A percentile compares a stretch with the other conserved stretches of the same genome.
phyloP scores from a whole-genome alignment of 2,888 invertebrate species.

The Archips xylosteana region DNA sequence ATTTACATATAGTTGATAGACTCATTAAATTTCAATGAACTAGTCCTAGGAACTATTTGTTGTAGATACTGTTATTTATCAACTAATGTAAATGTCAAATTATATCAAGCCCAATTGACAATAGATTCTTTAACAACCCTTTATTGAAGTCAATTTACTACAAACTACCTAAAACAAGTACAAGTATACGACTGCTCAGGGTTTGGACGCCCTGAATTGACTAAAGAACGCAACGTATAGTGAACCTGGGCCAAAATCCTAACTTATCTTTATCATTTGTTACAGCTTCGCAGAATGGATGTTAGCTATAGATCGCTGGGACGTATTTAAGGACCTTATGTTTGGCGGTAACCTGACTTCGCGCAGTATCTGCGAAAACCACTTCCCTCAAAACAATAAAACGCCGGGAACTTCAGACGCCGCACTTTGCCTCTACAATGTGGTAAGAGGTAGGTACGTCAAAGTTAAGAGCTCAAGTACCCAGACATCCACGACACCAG shows the following conservation, averaged over 20 bases:
- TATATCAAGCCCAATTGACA: too few relatives aligned
- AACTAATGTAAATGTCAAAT: not conserved
- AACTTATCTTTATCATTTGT: not conserved
- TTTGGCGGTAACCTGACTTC: not conserved
- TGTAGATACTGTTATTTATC: not conserved
- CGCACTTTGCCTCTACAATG: not conserved
- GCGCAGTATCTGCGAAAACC: not conserved
- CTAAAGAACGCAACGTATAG: not conserved
- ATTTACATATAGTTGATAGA: too few relatives aligned
- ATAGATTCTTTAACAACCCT: too few relatives aligned
- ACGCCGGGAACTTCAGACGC: not conserved
- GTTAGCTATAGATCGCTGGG: not conserved
- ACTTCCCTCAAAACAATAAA: not conserved
- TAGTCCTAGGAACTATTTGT: not conserved
- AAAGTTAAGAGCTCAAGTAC: not conserved
- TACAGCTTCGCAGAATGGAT: slow-evolving; percentile 3
- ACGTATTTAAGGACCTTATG: not conserved
- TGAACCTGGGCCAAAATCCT: not conserved
- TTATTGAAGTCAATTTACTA: too few relatives aligned
- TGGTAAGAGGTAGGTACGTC: too few relatives aligned
- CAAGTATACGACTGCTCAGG: too few relatives aligned
- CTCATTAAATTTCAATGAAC: not conserved
- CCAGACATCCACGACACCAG: not conserved
- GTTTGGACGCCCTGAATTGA: not conserved
- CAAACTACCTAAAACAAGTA: too few relatives aligned